Conservation (phyloP, 2,797 vertebrate genomes). For the Sphenodon punctatus region DNA sequence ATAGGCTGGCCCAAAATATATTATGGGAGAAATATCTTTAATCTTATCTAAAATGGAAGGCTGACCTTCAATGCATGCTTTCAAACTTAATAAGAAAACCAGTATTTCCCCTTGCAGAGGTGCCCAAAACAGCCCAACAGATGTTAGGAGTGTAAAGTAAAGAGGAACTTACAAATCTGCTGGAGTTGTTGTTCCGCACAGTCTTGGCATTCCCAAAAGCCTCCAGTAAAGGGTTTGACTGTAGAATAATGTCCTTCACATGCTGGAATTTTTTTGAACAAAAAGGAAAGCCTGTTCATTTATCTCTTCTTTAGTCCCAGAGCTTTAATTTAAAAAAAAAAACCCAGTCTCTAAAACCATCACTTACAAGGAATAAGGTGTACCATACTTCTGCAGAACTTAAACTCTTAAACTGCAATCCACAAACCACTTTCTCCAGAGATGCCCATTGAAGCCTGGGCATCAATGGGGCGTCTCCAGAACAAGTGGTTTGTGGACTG, state of each 20-base stretch:
- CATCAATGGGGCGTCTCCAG: too few species aligned
- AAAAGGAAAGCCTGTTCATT: too few species aligned
- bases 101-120: neutral
- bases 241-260: constrained; percentile 98
- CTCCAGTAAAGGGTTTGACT: constrained; percentile 96
- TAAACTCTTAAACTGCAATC: too few species aligned
- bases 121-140: neutral
- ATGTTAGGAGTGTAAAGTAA: neutral
- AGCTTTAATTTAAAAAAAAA: too few species aligned
- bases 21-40: neutral
- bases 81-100: neutral
- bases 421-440: too few species aligned
- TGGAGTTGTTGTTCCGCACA: constrained; percentile 96
- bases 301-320: too few species aligned
- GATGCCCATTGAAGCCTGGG: too few species aligned
- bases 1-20: neutral
- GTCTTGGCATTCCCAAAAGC: constrained; percentile 99
- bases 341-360: too few species aligned
- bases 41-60: neutral
- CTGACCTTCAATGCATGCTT: neutral
- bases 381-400: too few species aligned
- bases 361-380: too few species aligned
- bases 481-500: neutral
- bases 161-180: constrained; percentile 89
- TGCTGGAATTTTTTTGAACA: too few species aligned